These are phyloP conservation scores for Nixonia krombeini DNA, from an alignment of 1,140 invertebrate genomes.

Conservation along the genomic window DNA sequence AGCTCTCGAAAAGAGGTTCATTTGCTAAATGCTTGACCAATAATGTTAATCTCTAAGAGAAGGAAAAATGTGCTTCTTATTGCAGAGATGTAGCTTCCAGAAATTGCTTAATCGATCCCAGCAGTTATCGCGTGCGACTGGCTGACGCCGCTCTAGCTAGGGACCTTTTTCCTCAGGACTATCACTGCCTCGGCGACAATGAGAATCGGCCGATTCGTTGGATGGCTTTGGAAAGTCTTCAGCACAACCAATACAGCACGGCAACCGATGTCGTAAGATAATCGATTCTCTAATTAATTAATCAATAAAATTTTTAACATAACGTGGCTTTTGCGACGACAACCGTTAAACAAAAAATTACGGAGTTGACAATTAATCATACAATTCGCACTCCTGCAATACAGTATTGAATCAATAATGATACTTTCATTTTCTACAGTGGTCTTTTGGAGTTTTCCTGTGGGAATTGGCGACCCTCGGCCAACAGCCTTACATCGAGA, in stretches of 20 bases:
- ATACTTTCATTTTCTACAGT: constrained; percentile 75
- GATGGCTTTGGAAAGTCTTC: constrained; percentile 92
- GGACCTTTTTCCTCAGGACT: constrained; percentile 95
- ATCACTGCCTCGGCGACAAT: constrained; percentile 94
- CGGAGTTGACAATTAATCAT: too few relatives aligned
- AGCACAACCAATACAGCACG: constrained; percentile 83
- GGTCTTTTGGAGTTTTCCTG: constrained; percentile 93
- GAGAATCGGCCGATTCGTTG: constrained; percentile 96
- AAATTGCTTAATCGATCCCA: constrained; percentile 87
- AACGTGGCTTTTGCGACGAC: too few relatives aligned
- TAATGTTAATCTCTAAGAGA: too few relatives aligned
- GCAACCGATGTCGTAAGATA: constrained; percentile 86
- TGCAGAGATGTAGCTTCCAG: constrained; percentile 87
- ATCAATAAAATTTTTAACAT: neutral
- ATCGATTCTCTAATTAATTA: neutral
- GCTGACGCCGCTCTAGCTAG: constrained; percentile 90
- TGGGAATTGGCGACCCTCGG: constrained; percentile 95
- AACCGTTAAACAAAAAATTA: too few relatives aligned
- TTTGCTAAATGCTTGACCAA: neutral
- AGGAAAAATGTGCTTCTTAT: constrained; percentile 6
- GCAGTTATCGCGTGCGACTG: constrained; percentile 83
- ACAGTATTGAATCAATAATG: too few relatives aligned
- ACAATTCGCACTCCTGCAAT: too few relatives aligned
- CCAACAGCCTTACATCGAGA: constrained; percentile 88
- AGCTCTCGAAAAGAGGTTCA: too few relatives aligned